Evolutionary conservation across 2,113 vertebrate genomes (phyloP).

Genomic region (Chaetorhynchus papuensis): DNA sequence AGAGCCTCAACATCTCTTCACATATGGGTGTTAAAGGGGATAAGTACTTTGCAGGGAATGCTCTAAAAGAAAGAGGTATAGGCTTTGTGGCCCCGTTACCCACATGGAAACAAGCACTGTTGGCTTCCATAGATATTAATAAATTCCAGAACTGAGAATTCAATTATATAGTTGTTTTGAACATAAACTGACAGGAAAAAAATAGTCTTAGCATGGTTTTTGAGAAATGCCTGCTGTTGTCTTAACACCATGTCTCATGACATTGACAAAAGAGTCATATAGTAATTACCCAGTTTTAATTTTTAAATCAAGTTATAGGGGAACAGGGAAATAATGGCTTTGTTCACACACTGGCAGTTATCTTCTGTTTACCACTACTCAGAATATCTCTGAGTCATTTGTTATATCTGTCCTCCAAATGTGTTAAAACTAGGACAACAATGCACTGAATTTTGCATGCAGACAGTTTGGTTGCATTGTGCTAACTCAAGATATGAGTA

Average conservation of each 20-base stretch:
- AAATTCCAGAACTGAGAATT: not conserved
- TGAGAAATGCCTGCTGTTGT: not conserved
- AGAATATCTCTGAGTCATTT: not conserved
- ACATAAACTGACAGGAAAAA: not conserved
- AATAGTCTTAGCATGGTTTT: not conserved
- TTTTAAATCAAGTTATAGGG: constrained; percentile 35
- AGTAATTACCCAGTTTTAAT: constrained; percentile 53
- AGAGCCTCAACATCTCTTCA: not conserved
- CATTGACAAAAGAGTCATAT: constrained; percentile 35
- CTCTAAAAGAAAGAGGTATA: not conserved
- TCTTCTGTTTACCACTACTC: not conserved
- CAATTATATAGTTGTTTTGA: not conserved
- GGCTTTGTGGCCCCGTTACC: not conserved
- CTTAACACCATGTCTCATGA: not conserved
- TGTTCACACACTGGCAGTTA: constrained; percentile 1
- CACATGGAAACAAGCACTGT: not conserved
- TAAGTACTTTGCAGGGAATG: not conserved
- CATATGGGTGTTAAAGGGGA: not conserved
- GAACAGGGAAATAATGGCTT: constrained; percentile 33
- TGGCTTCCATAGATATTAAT: not conserved
- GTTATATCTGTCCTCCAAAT: not conserved
- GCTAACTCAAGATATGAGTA: not conserved
- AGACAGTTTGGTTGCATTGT: not conserved
- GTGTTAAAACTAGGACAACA: not conserved
- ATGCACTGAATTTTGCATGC: not conserved